Conservation (phyloP, 1,140 invertebrate genomes). For the Drosophila parvula region DNA sequence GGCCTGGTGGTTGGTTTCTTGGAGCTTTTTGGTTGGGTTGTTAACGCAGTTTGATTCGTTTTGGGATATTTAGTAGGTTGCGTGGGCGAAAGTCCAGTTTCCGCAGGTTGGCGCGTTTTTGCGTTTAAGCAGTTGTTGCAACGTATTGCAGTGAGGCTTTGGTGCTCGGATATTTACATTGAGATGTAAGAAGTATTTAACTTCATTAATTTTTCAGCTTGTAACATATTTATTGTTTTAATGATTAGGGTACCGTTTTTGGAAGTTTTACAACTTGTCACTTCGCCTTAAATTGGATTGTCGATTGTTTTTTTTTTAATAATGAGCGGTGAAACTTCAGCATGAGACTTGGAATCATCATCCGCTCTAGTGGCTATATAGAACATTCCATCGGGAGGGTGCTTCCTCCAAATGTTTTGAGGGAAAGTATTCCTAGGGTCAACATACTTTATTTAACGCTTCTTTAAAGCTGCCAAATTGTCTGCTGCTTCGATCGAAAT, state of each 20-base stretch:
- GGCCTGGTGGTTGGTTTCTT: not conserved
- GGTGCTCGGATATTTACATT: no score
- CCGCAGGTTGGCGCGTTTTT: not conserved
- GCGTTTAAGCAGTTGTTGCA: not conserved
- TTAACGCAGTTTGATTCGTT: not conserved
- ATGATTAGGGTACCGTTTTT: no score
- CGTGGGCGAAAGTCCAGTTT: not conserved
- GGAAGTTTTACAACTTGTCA: no score
- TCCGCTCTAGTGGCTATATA: not conserved
- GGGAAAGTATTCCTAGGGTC: not conserved
- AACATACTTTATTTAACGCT: not conserved
- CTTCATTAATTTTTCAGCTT: no score
- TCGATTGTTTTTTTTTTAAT: not conserved
- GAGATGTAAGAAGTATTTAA: no score
- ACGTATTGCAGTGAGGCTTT: not conserved
- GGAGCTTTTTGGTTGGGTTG: not conserved
- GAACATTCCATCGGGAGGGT: not conserved
- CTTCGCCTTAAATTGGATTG: not conserved
- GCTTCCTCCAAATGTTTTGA: not conserved
- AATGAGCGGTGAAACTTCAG: not conserved
- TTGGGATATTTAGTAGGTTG: not conserved
- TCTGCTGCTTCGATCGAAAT: not conserved
- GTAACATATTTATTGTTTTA: no score
- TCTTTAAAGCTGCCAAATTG: not conserved
- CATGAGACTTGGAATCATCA: not conserved